Base-by-base conservation (phyloP, 2,797 vertebrate genomes). In the Arnoldichthys spilopterus region DNA sequence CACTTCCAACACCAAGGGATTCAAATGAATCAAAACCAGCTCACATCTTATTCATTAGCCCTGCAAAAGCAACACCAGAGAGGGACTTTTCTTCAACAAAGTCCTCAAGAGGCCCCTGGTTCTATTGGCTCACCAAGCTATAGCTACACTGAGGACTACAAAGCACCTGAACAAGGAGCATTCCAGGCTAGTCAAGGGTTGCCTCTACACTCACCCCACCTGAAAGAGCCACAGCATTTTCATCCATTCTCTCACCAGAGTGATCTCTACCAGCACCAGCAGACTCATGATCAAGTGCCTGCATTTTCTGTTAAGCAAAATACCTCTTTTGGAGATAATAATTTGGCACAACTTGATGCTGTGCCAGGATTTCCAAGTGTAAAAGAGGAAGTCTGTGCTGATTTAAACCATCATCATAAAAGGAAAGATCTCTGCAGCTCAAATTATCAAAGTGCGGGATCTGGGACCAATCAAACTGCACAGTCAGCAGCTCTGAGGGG, bases 241-340 rank as follows among this genome's bases (percentile, higher is more conserved):
- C 66, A 59, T 24, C 40, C 40, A 24, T 45, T 77, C 61, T 80
- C 80, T 20, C 63, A 78, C 26, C 72, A 78, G 6, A 54, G 30
- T 63, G 71, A 81, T 40, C 28, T 69, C 28, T 88, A 84, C 4
- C 86, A 92, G 84, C 92, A 92, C 83, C 81, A 91, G 61, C 90
- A 92, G 0, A 90, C 90, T 18, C 93, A 92, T 85, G 81, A 94
- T 76, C 92, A 91, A 37, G 24, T 68, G n/a, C 73, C 83, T 37
- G 37, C 76, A 40, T 69, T 76, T 13, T 7, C 82, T 53, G 24
- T 40, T 22, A 79, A 83, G 62, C 84, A 85, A 68, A 80, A 61
- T 54, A 45, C 63, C 15, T 37, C 77, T 37, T 78, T 76, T 64
- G 67, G 34, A n/a, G 62, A 83, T 1, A 56, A 56, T 28, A 61